These are phyloP conservation scores for Scrobipalpa atriplicella DNA, from an alignment of 2,888 invertebrate genomes.

Conservation along the genomic window DNA sequence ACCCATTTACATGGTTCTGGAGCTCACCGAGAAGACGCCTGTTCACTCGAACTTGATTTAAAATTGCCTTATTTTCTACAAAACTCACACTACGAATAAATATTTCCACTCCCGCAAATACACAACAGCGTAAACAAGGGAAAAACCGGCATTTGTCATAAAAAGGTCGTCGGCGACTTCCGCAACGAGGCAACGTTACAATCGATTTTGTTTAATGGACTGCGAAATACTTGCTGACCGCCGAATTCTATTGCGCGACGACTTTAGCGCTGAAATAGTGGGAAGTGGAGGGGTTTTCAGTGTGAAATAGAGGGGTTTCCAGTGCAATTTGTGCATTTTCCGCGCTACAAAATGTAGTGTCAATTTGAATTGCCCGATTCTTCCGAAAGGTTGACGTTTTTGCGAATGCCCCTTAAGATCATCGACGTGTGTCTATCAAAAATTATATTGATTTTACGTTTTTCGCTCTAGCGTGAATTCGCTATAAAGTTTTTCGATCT, in stretches of 20 bases:
- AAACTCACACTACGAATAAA: no score
- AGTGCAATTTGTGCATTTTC: no score
- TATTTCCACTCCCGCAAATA: not conserved
- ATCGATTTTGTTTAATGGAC: conserved; percentile 71
- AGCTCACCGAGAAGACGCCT: no score
- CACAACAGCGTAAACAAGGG: conserved; percentile 12
- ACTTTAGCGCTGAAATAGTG: not conserved
- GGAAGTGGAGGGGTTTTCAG: not conserved
- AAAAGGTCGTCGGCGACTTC: conserved; percentile 44
- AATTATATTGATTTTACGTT: no score
- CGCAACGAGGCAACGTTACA: conserved; percentile 48
- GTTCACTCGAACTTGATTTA: no score
- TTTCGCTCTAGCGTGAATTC: no score
- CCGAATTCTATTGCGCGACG: not conserved
- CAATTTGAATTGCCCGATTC: not conserved
- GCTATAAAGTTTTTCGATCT: no score
- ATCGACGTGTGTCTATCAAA: not conserved
- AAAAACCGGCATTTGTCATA: conserved; percentile 16
- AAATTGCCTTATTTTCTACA: no score
- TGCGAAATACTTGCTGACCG: not conserved
- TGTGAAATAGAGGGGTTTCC: no score
- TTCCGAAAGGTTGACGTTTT: not conserved
- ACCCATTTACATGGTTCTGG: not conserved
- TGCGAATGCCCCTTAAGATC: not conserved
- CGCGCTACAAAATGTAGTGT: not conserved